Evolutionary conservation across 2,113 vertebrate genomes (phyloP).

Genomic region (Guaruba guarouba): DNA sequence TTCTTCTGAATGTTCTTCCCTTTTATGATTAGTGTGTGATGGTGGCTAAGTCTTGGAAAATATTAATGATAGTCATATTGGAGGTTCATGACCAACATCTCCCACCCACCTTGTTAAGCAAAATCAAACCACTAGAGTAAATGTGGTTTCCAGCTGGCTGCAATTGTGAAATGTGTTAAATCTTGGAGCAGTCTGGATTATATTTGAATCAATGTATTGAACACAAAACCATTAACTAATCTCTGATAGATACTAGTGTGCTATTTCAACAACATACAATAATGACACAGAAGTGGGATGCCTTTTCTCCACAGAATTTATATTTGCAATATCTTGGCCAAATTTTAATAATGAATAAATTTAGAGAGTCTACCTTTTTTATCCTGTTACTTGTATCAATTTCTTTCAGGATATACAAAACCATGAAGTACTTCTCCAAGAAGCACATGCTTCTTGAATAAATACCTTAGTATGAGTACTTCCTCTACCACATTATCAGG

Average conservation of each 20-base stretch:
- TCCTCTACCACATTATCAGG: conserved; percentile 18
- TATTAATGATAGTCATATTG: not conserved
- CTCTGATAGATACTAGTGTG: not conserved
- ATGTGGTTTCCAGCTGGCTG: not conserved
- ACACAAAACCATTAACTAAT: not conserved
- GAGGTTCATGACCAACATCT: not conserved
- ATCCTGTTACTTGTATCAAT: not conserved
- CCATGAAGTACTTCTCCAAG: not conserved
- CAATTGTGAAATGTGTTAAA: not conserved
- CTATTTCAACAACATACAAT: not conserved
- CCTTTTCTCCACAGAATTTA: not conserved
- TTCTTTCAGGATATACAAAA: not conserved
- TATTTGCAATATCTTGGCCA: not conserved
- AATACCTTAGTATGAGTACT: conserved; percentile 25
- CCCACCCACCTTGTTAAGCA: not conserved
- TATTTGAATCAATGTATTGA: not conserved
- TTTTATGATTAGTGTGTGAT: not conserved
- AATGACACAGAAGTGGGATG: not conserved
- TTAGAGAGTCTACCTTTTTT: not conserved
- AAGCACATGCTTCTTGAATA: not conserved
- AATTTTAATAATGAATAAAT: not conserved
- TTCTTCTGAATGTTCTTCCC: not conserved
- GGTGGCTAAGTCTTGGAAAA: not conserved
- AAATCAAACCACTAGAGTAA: not conserved
- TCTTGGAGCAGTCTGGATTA: not conserved